These are phyloP conservation scores for Silurus asotus DNA, from an alignment of 2,113 vertebrate species.

Conservation along the genomic window DNA sequence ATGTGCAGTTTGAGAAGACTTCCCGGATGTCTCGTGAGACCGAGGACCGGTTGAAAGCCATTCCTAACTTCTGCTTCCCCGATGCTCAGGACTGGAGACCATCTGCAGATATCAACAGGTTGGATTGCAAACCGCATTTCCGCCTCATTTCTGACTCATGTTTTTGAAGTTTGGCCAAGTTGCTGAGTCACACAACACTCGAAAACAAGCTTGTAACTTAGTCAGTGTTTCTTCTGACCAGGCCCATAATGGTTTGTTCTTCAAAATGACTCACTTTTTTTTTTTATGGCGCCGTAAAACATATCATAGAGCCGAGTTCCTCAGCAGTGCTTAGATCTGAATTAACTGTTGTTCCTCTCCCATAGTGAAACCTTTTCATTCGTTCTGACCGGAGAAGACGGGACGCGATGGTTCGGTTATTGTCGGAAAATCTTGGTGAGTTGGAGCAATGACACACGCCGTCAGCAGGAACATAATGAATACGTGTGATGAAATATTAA, in stretches of 20 bases:
- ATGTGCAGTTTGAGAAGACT: constrained; percentile 84
- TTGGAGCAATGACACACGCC: constrained; percentile 34
- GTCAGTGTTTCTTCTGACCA: neutral
- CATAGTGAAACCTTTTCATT: constrained; percentile 95
- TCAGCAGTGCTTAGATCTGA: neutral
- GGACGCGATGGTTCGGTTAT: constrained; percentile 96
- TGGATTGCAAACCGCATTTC: constrained; percentile 36
- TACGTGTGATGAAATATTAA: constrained; percentile 9
- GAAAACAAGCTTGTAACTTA: neutral
- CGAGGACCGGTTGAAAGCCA: constrained; percentile 92
- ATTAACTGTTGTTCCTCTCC: constrained; percentile 19
- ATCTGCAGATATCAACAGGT: constrained; percentile 85
- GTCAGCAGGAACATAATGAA: constrained; percentile 16
- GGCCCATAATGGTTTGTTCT: neutral
- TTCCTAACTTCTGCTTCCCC: constrained; percentile 96
- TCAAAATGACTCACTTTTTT: neutral
- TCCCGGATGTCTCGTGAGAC: constrained; percentile 86
- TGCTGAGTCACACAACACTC: constrained; percentile 20
- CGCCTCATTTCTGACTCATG: neutral
- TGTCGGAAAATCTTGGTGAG: constrained; percentile 97
- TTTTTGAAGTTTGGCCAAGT: neutral
- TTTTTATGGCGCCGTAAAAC: neutral
- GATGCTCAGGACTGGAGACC: constrained; percentile 90
- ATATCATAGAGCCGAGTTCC: neutral
- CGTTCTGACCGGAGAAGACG: constrained; percentile 94